These are phyloP conservation scores for Alethe castanea DNA, from an alignment of 2,113 vertebrate species.

Conservation along the genomic window DNA sequence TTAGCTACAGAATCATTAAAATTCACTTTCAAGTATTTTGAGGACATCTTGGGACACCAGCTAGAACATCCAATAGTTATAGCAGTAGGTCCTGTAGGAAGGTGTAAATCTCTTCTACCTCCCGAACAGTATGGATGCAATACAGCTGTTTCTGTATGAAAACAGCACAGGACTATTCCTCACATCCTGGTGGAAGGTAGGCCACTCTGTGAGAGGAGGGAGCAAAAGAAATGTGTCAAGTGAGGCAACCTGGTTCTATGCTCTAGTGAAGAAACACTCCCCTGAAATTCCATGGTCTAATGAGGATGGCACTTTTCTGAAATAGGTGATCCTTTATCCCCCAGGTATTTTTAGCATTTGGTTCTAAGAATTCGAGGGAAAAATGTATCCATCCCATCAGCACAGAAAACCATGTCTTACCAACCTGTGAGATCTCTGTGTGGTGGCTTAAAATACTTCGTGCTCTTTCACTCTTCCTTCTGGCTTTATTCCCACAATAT, in stretches of 20 bases:
- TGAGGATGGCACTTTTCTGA: neutral
- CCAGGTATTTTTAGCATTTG: neutral
- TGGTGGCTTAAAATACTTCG: neutral
- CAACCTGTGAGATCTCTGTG: neutral
- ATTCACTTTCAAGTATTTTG: neutral
- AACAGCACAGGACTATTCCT: neutral
- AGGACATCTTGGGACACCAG: neutral
- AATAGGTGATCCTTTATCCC: neutral
- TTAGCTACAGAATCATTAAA: neutral
- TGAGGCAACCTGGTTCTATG: neutral
- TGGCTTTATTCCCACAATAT: neutral
- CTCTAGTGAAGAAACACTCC: neutral
- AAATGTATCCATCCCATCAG: neutral
- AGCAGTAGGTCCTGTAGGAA: neutral
- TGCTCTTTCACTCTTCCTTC: neutral
- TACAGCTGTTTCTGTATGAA: neutral
- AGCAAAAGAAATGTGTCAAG: neutral
- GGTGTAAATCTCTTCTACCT: neutral
- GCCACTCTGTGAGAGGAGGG: neutral
- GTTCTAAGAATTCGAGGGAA: neutral
- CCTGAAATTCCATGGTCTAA: neutral
- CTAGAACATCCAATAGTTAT: neutral
- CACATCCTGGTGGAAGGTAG: neutral
- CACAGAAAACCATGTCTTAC: neutral
- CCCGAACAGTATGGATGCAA: neutral